Evolutionary conservation across 2,113 vertebrate species (phyloP), one percentile per base, ranked within the genome.

Genomic region (Clarias batrachus): DNA sequence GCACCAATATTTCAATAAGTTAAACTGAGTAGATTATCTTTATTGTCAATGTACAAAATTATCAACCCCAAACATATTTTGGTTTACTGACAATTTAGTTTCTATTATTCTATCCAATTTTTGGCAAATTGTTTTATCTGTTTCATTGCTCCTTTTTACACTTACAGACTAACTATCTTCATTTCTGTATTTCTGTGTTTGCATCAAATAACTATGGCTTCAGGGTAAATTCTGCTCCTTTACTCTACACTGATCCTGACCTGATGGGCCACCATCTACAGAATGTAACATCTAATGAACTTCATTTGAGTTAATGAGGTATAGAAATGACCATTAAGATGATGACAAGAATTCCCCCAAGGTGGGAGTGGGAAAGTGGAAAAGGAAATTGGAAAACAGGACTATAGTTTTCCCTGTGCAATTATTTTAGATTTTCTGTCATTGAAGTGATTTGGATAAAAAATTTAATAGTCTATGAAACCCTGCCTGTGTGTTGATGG

Each of bases 231-330:
- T 54, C 73, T 52, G 23, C 73, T 14, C 41, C 41, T 76, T 54
- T 11, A 23, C 41, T 76, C 73, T n/a, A 52, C 73, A 76, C 73
- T 54, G 73, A 76, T 54, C 13, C 41, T 52, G 41, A n/a, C 41
- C 73, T 76, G 73, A 76, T 76, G 41, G 41, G 41, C 41, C 41
- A 48, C 21, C 21, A 52, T 48, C 48, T 48, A 48, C 48, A 48
- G 33, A 37, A 37, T 37, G 33, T 37, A 48, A 74, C 71, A 76
- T 52, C 4, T 76, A 76, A n/a, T 76, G 52, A 76, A 54, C 73
- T 52, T 76, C 48, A 76, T 76, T 76, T 3, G 73, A 76, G 41
- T 52, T 76, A 76, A 76, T 76, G 73, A 76, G 23, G 73, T 52
- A n/a, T n/a, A 54, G 41, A 76, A 76, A 76, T 54, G 12, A 52